Evolutionary conservation across 2,888 invertebrate species (phyloP), one percentile per base, ranked within the genome.

Genomic region (Apodemia duryi): DNA sequence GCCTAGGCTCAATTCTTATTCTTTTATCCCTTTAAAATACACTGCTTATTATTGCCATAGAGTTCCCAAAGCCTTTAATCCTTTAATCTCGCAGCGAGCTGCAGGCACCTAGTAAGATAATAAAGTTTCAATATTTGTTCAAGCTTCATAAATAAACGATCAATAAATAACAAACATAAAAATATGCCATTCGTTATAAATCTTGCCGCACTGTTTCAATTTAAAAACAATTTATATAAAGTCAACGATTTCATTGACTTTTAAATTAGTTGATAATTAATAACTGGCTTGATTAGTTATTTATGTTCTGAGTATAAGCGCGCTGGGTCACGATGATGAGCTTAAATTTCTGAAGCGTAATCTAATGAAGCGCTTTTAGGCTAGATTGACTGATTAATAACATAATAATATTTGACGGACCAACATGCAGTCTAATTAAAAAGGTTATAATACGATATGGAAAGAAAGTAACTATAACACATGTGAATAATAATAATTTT

Each of bases 351-450:
- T 69, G 68, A 67, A 68, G 67, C 65, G 61, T 57, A 64, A 68
- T 65, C 67, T 71, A 74, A 73, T 74, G 72, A 74, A 74, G 74
- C 69, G 73, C 70, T 74, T 74, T 73, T 72, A 73, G 69, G 69
- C 72, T 69, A 66, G 69, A 70, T 64, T 63, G 70, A 73, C 72
- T 70, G 72, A 69, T 73, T 74, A 73, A 74, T 69, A 67, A 68
- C 65, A 69, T 73, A 74, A 73, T 74, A 73, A 73, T 71, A 71
- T 71, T 66, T 71, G 73, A 73, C 73, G 69, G 67, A 57, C 63
- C 52, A 67, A 72, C 70, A 68, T 64, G 62, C 38, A 61, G 52
- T 51, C 51, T 28, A 52, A 46, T 41, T 35, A 63, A 61, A 61
- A 51, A 63, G 9, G n/a, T 13, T 46, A 49, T 63, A 61, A 52